A percentile compares a stretch with the other conserved stretches of the same genome.
Conservation (phyloP, 2,888 invertebrate genomes). For the Rhabditophanes sp. region DNA sequence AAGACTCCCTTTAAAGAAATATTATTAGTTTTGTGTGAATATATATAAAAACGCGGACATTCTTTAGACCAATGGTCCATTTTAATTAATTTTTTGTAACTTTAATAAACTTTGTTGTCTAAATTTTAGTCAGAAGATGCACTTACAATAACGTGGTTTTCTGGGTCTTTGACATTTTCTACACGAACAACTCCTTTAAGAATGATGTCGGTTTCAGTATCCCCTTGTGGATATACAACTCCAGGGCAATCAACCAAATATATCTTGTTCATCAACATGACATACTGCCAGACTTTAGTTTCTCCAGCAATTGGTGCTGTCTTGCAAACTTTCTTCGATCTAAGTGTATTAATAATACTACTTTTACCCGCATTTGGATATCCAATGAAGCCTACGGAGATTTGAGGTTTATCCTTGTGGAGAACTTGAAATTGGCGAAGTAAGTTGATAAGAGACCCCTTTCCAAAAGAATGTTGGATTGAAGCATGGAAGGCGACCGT, state of each 20-base stretch:
- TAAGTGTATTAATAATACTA: slow-evolving; percentile 85
- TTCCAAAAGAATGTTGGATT: slow-evolving; percentile 92
- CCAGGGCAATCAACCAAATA: slow-evolving; percentile 97
- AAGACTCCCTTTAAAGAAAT: slow-evolving; percentile 56
- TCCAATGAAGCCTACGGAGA: slow-evolving; percentile 93
- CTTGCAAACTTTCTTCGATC: slow-evolving; percentile 69
- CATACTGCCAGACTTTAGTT: slow-evolving; percentile 80
- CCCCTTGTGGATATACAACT: slow-evolving; percentile 83
- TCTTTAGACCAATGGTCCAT: background rate
- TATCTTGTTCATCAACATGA: slow-evolving; percentile 87
- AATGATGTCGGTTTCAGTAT: slow-evolving; percentile 70
- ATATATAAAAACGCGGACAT: background rate
- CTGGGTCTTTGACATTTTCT: slow-evolving; percentile 77
- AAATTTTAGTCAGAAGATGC: slow-evolving; percentile 58
- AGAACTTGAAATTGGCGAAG: slow-evolving; percentile 83
- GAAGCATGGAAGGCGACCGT: slow-evolving; percentile 96
- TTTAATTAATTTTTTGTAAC: no score
- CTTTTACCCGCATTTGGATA: slow-evolving; percentile 98
- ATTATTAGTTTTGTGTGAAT: background rate
- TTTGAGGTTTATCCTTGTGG: slow-evolving; percentile 88
- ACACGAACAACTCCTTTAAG: slow-evolving; percentile 92
- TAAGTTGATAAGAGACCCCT: slow-evolving; percentile 86
- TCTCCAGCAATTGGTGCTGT: slow-evolving; percentile 83
- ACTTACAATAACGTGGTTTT: slow-evolving; percentile 76
- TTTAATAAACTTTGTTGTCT: no score